These are phyloP conservation scores for Pseudopleuronectes americanus DNA, from an alignment of 2,797 vertebrate genomes.

Conservation along the genomic window DNA sequence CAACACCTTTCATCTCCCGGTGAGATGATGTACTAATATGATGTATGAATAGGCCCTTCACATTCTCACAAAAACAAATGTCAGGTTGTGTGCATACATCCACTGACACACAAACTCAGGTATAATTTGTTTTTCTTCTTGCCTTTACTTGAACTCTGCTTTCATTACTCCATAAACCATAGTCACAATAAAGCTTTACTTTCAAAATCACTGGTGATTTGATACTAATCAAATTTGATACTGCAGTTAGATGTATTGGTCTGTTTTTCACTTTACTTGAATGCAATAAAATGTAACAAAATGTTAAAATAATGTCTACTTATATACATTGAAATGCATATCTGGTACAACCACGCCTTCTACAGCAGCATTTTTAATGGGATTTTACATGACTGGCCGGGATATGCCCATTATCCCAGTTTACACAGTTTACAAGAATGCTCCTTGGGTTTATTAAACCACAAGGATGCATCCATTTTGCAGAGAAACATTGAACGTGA, in stretches of 20 bases:
- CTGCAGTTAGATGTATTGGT: conserved; percentile 27
- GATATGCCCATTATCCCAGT: not conserved
- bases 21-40: conserved; percentile 6
- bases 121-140: conserved; percentile 24
- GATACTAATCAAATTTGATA: conserved; percentile 30
- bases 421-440: not conserved
- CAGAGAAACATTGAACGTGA: not conserved
- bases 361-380: not conserved
- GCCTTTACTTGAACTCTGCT: conserved; percentile 27
- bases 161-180: conserved; percentile 14
- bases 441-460: not conserved
- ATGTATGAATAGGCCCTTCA: conserved; percentile 38
- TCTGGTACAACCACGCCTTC: not conserved
- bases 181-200: conserved; percentile 10
- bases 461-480: not conserved
- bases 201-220: conserved; percentile 22
- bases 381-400: not conserved
- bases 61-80: conserved; percentile 8
- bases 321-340: not conserved
- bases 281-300: conserved; percentile 20
- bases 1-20: conserved; percentile 12
- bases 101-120: conserved; percentile 17
- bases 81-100: not conserved
- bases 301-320: not conserved
- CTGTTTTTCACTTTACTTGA: conserved; percentile 8